Conservation (phyloP, 2,888 invertebrate species). For the Agrypnus murinus region DNA sequence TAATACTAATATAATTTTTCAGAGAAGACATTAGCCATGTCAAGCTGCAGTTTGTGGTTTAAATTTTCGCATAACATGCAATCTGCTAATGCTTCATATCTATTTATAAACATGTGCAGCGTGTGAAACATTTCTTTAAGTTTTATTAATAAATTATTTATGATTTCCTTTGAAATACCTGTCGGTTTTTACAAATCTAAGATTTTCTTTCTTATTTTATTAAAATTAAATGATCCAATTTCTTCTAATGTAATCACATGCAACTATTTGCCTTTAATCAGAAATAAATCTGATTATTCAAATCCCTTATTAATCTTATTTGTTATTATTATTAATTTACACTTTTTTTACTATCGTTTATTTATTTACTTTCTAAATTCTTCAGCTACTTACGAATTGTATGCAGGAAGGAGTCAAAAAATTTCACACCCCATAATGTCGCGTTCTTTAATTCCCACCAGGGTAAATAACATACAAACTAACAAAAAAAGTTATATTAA, state of each 20-base stretch:
- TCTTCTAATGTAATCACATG: neutral
- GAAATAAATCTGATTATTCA: neutral
- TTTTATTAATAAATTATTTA: conserved; percentile 32
- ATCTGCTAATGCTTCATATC: conserved; percentile 26
- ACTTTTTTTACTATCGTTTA: no score
- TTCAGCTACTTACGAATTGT: neutral
- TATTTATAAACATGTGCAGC: conserved; percentile 29
- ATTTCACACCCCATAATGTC: conserved; percentile 14
- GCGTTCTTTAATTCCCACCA: conserved; percentile 38
- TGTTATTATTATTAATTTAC: neutral
- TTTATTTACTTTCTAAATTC: conserved; percentile 1
- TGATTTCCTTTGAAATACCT: conserved; percentile 22
- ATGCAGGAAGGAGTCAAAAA: neutral
- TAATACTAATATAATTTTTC: conserved; percentile 13
- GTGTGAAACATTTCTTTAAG: conserved; percentile 21
- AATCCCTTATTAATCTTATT: neutral
- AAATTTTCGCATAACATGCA: conserved; percentile 34
- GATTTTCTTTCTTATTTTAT: neutral
- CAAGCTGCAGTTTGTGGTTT: conserved; percentile 32
- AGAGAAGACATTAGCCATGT: conserved; percentile 21
- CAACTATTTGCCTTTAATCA: neutral
- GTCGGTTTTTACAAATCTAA: conserved; percentile 12
- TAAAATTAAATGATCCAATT: conserved; percentile 5
- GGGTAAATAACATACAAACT: conserved; percentile 38
- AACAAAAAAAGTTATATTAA: conserved; percentile 45